phyloP scores from a whole-genome alignment of 2,888 invertebrate species.

The Euphydryas editha region DNA sequence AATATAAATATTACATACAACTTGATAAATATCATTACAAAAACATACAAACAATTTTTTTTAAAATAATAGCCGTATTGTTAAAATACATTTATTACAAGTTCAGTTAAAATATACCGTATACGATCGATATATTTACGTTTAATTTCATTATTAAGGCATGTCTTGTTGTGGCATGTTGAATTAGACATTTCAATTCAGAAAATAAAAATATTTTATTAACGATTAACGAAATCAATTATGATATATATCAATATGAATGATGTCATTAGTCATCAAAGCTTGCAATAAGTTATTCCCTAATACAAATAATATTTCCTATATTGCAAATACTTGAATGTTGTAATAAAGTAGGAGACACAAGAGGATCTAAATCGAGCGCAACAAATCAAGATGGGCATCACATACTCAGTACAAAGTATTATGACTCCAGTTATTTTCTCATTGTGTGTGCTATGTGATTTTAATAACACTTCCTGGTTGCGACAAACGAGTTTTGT shows the following conservation, averaged over 20 bases:
- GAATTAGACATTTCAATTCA: too few species aligned
- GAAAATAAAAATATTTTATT: too few species aligned
- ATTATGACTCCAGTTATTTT: constrained; percentile 40
- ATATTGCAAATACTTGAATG: background rate
- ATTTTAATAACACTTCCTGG: constrained; percentile 50
- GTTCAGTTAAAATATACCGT: too few species aligned
- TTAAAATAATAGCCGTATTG: too few species aligned
- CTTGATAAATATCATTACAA: too few species aligned
- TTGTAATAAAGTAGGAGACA: background rate
- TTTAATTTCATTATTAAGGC: background rate
- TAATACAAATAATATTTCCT: background rate
- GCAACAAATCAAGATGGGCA: constrained; percentile 32
- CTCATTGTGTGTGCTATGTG: constrained; percentile 48
- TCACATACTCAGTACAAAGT: constrained; percentile 31
- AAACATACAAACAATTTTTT: too few species aligned
- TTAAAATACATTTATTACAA: too few species aligned
- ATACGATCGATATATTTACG: background rate
- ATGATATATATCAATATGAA: background rate
- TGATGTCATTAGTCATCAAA: too few species aligned
- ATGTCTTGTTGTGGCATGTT: too few species aligned
- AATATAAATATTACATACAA: too few species aligned
- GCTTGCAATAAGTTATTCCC: background rate
- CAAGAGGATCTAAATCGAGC: constrained; percentile 23
- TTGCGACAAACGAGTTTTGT: constrained; percentile 41
- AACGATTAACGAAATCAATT: background rate